phyloP scores from a whole-genome alignment of 37 sponge, comb jelly and placozoan genomes.

The Petrosia ficiformis region DNA sequence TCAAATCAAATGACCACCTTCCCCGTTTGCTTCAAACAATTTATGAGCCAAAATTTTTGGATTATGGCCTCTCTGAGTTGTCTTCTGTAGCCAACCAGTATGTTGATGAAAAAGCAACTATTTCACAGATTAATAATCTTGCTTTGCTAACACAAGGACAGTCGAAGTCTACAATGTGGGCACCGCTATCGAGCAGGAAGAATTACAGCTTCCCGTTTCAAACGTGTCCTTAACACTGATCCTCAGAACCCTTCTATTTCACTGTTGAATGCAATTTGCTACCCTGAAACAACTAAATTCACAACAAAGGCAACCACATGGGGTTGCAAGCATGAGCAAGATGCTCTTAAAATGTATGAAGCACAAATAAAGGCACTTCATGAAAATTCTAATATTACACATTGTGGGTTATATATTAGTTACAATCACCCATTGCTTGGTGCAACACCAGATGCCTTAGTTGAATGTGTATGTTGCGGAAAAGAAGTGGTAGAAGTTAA shows the following conservation, averaged over 20 bases:
- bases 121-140: background rate
- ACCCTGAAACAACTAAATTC: slow-evolving; percentile 19
- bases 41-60: slow-evolving; percentile 18
- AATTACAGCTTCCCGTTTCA: slow-evolving; percentile 26
- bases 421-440: slow-evolving; percentile 8
- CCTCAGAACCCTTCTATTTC: slow-evolving; percentile 22
- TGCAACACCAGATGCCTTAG: slow-evolving; percentile 27
- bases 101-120: background rate
- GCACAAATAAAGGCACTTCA: slow-evolving; percentile 3
- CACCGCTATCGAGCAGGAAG: slow-evolving; percentile 17
- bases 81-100: background rate
- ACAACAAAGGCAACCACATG: slow-evolving; percentile 16
- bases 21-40: slow-evolving; percentile 4
- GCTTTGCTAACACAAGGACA: slow-evolving; percentile 13
- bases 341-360: slow-evolving; percentile 13
- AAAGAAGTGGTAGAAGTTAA: slow-evolving; percentile 26
- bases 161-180: slow-evolving; percentile 19
- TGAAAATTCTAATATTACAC: background rate
- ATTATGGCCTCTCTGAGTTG: background rate
- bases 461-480: slow-evolving; percentile 31
- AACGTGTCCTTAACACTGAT: slow-evolving; percentile 18
- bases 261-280: slow-evolving; percentile 19
- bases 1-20: slow-evolving; percentile 12
- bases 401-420: background rate
- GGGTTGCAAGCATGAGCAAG: slow-evolving; percentile 27